Evolutionary conservation across 2,113 vertebrate species (phyloP).

Genomic region (Lophius piscatorius): DNA sequence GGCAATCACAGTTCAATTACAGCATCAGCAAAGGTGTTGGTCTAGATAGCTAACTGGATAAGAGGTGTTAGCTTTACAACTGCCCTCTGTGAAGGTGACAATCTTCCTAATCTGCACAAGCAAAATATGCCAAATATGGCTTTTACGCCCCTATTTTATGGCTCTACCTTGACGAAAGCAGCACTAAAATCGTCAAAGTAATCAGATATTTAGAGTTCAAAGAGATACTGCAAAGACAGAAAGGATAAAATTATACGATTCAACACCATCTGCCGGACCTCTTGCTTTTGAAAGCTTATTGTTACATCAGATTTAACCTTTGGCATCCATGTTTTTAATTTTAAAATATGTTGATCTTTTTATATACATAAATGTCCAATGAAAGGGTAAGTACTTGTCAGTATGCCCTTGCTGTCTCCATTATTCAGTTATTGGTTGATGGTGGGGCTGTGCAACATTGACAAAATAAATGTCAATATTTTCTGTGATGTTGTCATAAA

Average conservation of each 20-base stretch:
- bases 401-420: no score
- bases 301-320: no score
- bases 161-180: background rate
- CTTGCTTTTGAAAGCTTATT: no score
- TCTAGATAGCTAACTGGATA: slow-evolving; percentile 53
- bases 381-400: no score
- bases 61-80: slow-evolving; percentile 57
- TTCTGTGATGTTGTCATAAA: no score
- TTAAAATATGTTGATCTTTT: no score
- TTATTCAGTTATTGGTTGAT: no score
- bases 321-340: no score
- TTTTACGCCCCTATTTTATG: slow-evolving; percentile 5
- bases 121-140: slow-evolving; percentile 56
- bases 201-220: slow-evolving; percentile 7
- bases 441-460: no score
- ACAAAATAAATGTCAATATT: no score
- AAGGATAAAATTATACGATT: background rate
- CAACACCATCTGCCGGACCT: background rate
- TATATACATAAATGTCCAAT: no score
- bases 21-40: slow-evolving; percentile 67
- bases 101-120: slow-evolving; percentile 53
- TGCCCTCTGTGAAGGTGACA: slow-evolving; percentile 52
- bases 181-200: background rate
- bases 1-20: slow-evolving; percentile 61
- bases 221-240: background rate